Evolutionary conservation across 2,113 vertebrate genomes (phyloP).

Genomic region (Aphyosemion australe): DNA sequence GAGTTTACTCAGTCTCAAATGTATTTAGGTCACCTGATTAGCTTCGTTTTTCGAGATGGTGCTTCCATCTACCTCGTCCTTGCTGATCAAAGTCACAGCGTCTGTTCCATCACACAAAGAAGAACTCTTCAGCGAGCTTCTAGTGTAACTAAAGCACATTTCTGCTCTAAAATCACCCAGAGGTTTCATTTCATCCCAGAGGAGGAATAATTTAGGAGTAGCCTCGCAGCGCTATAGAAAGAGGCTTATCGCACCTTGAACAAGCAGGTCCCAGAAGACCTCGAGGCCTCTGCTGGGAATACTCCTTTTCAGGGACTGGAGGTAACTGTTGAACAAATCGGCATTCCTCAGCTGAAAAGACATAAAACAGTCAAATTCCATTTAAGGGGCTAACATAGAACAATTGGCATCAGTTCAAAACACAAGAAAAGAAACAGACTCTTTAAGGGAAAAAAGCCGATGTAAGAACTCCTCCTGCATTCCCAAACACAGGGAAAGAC

Average conservation of each 20-base stretch:
- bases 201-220: conserved; percentile 37
- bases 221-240: conserved; percentile 14
- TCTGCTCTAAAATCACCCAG: conserved; percentile 1
- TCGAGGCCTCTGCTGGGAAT: conserved; percentile 82
- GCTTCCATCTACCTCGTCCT: conserved; percentile 87
- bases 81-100: conserved; percentile 87
- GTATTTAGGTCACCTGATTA: conserved; percentile 80
- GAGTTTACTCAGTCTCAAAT: neutral
- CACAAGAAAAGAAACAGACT: conserved; percentile 36
- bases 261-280: conserved; percentile 93
- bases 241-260: conserved; percentile 82
- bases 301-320: conserved; percentile 85
- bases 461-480: neutral
- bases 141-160: conserved; percentile 3
- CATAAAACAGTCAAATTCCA: conserved; percentile 35
- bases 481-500: conserved; percentile 9
- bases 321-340: conserved; percentile 87
- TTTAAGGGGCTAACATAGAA: conserved; percentile 22
- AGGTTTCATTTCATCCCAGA: conserved; percentile 19
- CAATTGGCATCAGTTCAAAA: conserved; percentile 25
- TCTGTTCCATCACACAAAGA: conserved; percentile 78
- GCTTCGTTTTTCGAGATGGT: conserved; percentile 84
- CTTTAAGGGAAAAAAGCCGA: conserved; percentile 7
- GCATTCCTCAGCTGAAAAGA: conserved; percentile 78
- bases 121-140: neutral